phyloP scores from a whole-genome alignment of 2,888 invertebrate genomes.

The Ectobius pallidus region DNA sequence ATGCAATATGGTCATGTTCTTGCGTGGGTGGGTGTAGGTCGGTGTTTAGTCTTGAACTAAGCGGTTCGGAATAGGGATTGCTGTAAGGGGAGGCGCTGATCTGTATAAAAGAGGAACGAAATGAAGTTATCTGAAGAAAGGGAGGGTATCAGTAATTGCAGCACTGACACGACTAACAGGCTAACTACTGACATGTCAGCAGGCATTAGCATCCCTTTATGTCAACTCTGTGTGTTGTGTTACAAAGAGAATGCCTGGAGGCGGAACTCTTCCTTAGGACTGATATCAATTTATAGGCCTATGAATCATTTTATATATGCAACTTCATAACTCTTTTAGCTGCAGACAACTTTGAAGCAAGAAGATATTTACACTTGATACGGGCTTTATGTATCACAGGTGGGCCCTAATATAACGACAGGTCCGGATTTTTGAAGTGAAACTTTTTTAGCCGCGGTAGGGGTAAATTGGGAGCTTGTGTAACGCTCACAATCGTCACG shows the following conservation, averaged over 20 bases:
- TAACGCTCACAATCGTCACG: too few relatives aligned
- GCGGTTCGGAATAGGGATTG: not conserved
- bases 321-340: not conserved
- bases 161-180: constrained; percentile 27
- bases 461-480: too few relatives aligned
- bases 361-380: too few relatives aligned
- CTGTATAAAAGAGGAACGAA: constrained; percentile 8
- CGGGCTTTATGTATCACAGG: too few relatives aligned
- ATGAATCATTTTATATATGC: not conserved
- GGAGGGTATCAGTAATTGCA: constrained; percentile 5
- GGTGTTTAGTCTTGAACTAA: too few relatives aligned
- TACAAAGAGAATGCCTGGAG: not conserved
- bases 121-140: constrained; percentile 17
- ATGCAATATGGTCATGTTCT: too few relatives aligned
- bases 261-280: not conserved
- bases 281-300: not conserved
- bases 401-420: too few relatives aligned
- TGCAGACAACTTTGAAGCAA: too few relatives aligned
- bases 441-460: too few relatives aligned
- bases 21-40: too few relatives aligned
- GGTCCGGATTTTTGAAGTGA: too few relatives aligned
- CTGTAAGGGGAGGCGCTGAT: not conserved
- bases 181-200: constrained; percentile 32
- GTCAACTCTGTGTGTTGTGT: not conserved
- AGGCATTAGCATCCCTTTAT: constrained; percentile 18